A percentile compares a stretch with the other conserved stretches of the same genome.
Conservation (phyloP, 2,888 invertebrate genomes). For the Athalia circularis region DNA sequence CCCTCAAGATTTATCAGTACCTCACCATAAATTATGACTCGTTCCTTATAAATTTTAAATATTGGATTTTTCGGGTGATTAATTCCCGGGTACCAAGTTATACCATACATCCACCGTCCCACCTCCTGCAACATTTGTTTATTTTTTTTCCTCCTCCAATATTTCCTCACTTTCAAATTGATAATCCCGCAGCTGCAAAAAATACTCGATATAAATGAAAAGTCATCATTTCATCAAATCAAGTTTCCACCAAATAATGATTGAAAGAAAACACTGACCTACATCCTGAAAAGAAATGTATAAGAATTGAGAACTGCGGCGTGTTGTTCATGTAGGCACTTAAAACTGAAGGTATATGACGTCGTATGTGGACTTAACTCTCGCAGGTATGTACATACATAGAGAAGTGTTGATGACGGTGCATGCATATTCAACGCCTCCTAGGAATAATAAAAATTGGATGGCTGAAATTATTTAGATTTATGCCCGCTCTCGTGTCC, state of each 20-base stretch:
- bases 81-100: slow-evolving; percentile 30
- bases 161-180: no score
- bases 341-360: slow-evolving; percentile 1
- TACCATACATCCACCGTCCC: neutral
- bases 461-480: slow-evolving; percentile 71
- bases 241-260: no score
- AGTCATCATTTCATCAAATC: no score
- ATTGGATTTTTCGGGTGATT: slow-evolving; percentile 61
- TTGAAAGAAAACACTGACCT: neutral
- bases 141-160: neutral
- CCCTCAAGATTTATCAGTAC: slow-evolving; percentile 68
- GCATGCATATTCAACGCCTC: slow-evolving; percentile 66
- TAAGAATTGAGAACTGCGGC: neutral
- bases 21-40: slow-evolving; percentile 66
- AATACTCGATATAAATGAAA: no score
- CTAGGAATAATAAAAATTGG: slow-evolving; percentile 68
- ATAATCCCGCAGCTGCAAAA: no score
- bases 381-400: slow-evolving; percentile 1
- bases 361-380: neutral
- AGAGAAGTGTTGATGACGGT: slow-evolving; percentile 48
- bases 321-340: slow-evolving; percentile 18
- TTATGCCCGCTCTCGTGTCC: slow-evolving; percentile 70
- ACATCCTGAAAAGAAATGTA: neutral
- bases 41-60: slow-evolving; percentile 65
- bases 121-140: neutral